Conservation (phyloP, 2,888 invertebrate species). For the Nebria salina region DNA sequence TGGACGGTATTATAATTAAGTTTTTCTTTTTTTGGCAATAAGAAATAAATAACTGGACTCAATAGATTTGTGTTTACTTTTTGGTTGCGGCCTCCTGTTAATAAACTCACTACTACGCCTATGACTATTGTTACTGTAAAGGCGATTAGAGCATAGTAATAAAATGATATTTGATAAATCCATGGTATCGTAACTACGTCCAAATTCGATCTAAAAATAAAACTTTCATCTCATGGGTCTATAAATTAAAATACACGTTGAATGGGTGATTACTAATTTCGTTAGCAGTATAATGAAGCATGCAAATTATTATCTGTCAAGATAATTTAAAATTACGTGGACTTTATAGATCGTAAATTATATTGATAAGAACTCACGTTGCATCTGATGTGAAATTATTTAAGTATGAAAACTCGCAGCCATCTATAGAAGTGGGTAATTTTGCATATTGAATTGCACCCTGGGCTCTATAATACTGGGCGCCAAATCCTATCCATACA, state of each 20-base stretch:
- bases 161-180: conserved; percentile 48
- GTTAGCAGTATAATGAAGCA: too few species aligned
- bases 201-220: neutral
- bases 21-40: conserved; percentile 28
- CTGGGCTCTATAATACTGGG: conserved; percentile 34
- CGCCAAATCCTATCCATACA: conserved; percentile 45
- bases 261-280: too few species aligned
- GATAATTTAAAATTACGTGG: neutral
- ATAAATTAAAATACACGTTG: too few species aligned
- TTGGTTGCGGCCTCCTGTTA: conserved; percentile 26
- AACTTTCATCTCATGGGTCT: neutral
- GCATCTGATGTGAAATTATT: neutral
- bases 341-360: neutral
- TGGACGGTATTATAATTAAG: neutral
- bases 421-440: conserved; percentile 41
- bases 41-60: conserved; percentile 15
- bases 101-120: conserved; percentile 44
- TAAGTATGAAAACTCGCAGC: conserved; percentile 37
- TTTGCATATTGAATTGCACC: conserved; percentile 19
- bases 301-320: neutral
- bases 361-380: neutral
- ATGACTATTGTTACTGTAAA: conserved; percentile 25
- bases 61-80: neutral
- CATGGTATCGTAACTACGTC: conserved; percentile 25
- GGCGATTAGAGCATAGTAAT: conserved; percentile 45